Base-by-base conservation (phyloP, 1,140 invertebrate genomes). In the Meloidogyne exigua region DNA sequence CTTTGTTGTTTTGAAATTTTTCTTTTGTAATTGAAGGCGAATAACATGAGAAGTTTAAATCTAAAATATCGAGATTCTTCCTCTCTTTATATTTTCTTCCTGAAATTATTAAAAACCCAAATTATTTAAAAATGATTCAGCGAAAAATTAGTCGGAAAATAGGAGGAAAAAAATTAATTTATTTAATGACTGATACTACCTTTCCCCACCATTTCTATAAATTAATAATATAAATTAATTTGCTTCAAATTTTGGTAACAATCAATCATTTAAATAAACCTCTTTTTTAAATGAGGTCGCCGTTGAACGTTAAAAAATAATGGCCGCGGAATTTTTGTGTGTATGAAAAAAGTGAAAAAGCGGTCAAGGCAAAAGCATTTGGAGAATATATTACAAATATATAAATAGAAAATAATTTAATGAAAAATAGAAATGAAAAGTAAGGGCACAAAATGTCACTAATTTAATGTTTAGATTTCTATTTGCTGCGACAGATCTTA, bases 321-420 rank as follows among this genome's bases (percentile, higher is more conserved):
- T 57, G 49, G 49, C 49, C 49, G 49, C 21, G n/a, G 42, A 44
- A 44, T 15, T 44, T 57, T 57, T n/a, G 18, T 57, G 13, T n/a
- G n/a, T n/a, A 57, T n/a, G 42, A 57, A 57, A 57, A 57, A 57
- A 57, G 49, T 57, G 49, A 57, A 57, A 57, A 57, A 57, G 49
- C 49, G 49, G 49, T 57, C 49, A 57, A 57, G 49, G 49, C 49
- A 49, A 49, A 49, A 18, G 15, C 18, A 57, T 57, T 57, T 57
- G 21, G 5, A n/a, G 7, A n/a, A 1, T n/a, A 21, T 57, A n/a
- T n/a, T 5, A n/a, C n/a, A 57, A n/a, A 57, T n/a, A 57, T 57
- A 57, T 5, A 57, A 57, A 57, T n/a, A 57, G 18, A 57, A n/a
- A n/a, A n/a, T 57, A n/a, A 7, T 57, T n/a, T 2, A n/a, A n/a